Conservation (phyloP, 2,888 invertebrate species). For the Malachius bipustulatus region DNA sequence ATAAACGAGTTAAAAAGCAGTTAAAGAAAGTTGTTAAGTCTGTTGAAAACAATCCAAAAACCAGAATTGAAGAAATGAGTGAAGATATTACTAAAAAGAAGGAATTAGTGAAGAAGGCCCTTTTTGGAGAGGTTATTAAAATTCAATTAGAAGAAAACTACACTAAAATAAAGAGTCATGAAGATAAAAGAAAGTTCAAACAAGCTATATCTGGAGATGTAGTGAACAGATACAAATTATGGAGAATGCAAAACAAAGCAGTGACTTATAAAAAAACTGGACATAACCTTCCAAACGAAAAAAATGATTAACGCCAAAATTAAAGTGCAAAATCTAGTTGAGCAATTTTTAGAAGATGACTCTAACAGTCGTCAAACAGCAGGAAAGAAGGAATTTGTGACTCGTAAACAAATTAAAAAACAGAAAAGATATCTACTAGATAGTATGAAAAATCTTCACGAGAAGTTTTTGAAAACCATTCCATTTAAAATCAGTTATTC, state of each 20-base stretch:
- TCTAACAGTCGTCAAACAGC: conserved; percentile 7
- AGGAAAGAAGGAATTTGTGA: conserved; percentile 7
- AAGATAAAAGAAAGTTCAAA: conserved; percentile 7
- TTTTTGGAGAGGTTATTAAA: conserved; percentile 5
- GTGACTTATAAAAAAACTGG: conserved; percentile 10
- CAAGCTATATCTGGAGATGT: conserved; percentile 7
- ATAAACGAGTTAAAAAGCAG: background rate
- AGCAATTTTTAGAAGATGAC: conserved; percentile 7
- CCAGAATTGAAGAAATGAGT: no score
- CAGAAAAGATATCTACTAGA: conserved; percentile 8
- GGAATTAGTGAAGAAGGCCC: conserved; percentile 6
- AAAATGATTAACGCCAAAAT: conserved; percentile 7
- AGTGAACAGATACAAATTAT: conserved; percentile 10
- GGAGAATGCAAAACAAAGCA: conserved; percentile 10
- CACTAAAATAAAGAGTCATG: conserved; percentile 6
- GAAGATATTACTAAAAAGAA: conserved; percentile 5
- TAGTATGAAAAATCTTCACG: conserved; percentile 7
- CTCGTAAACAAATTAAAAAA: conserved; percentile 11
- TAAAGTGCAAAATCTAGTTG: conserved; percentile 3
- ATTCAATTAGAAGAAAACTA: conserved; percentile 8
- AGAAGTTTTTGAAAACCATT: conserved; percentile 8
- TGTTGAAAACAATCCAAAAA: no score
- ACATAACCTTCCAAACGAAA: conserved; percentile 7
- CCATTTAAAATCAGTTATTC: conserved; percentile 7
- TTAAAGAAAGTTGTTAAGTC: background rate